Evolutionary conservation across 2,888 invertebrate species (phyloP).

Genomic region (Subacronicta megacephala): DNA sequence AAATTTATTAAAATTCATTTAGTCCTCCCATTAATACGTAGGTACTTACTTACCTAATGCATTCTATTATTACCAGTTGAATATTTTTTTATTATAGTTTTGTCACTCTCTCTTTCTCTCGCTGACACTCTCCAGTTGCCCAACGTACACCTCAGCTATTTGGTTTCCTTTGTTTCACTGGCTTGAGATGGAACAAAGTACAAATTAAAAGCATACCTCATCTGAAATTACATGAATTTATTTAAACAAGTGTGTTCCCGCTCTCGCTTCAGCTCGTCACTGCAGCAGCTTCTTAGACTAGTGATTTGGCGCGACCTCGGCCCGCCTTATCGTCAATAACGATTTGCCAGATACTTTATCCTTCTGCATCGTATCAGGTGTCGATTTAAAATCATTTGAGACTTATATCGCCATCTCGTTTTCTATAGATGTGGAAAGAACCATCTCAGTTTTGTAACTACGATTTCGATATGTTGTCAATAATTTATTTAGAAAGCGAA

Average conservation of each 20-base stretch:
- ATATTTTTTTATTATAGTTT: no score
- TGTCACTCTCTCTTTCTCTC: no score
- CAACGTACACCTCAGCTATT: no score
- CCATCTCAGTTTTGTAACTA: constrained; percentile 43
- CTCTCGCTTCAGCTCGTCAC: constrained; percentile 37
- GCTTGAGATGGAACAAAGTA: no score
- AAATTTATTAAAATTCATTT: no score
- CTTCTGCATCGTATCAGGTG: constrained; percentile 59
- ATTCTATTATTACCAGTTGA: no score
- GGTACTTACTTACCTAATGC: no score
- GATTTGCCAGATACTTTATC: constrained; percentile 62
- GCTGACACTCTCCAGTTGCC: no score
- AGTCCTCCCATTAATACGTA: no score
- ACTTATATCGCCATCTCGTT: constrained; percentile 50
- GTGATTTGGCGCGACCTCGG: constrained; percentile 71
- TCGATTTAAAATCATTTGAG: constrained; percentile 65
- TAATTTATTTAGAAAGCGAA: constrained; percentile 34
- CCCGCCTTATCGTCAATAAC: constrained; percentile 64
- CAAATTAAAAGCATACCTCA: no score
- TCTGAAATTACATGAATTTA: no score
- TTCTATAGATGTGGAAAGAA: constrained; percentile 45
- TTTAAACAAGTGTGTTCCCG: not conserved
- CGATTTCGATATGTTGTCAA: constrained; percentile 26
- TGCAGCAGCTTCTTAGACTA: constrained; percentile 32
- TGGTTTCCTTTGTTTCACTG: no score